Conservation (phyloP, 23 tunicate species). For the Styela plicata region DNA sequence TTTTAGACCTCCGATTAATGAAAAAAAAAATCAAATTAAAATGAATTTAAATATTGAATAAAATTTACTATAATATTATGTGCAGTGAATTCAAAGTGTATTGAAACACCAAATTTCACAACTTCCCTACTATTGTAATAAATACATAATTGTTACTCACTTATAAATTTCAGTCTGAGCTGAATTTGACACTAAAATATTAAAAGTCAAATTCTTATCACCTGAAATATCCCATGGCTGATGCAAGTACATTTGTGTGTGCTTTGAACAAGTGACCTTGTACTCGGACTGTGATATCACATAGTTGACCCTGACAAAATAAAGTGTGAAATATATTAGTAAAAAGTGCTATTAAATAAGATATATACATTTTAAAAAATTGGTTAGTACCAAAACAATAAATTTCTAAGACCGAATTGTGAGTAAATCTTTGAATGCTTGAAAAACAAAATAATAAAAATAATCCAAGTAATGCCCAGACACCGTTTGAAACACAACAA, state of each 20-base stretch:
- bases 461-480: too few species aligned
- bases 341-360: background rate
- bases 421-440: too few species aligned
- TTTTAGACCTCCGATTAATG: too few species aligned
- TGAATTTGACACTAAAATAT: background rate
- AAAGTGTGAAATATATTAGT: background rate
- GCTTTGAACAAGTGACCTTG: constrained; percentile 88
- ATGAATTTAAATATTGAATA: too few species aligned
- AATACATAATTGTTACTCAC: too few species aligned
- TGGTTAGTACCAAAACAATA: background rate
- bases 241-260: constrained; percentile 78
- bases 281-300: constrained; percentile 87
- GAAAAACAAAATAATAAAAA: too few species aligned
- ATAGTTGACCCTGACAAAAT: constrained; percentile 57
- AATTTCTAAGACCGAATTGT: background rate
- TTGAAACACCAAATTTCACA: too few species aligned
- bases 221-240: constrained; percentile 96
- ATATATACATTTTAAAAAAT: background rate
- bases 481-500: too few species aligned
- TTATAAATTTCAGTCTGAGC: too few species aligned
- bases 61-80: too few species aligned
- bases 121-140: background rate
- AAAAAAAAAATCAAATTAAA: too few species aligned
- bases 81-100: too few species aligned
- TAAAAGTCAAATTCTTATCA: background rate